phyloP scores from a whole-genome alignment of 2,797 vertebrate genomes.

The Anomalospiza imberbis region DNA sequence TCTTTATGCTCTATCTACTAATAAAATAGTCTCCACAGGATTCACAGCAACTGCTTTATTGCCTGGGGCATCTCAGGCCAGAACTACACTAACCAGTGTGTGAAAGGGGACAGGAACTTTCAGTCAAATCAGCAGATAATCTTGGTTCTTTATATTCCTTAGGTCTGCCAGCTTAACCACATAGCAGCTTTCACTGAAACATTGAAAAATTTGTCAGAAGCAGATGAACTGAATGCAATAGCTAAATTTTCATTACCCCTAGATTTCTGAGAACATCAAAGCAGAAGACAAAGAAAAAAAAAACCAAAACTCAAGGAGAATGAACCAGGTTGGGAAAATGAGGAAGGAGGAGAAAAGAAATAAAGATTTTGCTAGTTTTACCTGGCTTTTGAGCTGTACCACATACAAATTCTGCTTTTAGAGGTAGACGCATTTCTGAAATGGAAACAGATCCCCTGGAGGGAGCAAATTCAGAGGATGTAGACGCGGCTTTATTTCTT shows the following conservation, averaged over 20 bases:
- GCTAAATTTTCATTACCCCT: background rate
- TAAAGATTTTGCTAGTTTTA: conserved; percentile 46
- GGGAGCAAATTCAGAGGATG: conserved; percentile 61
- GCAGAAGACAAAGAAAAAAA: background rate
- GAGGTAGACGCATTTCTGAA: conserved; percentile 89
- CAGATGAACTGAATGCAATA: background rate
- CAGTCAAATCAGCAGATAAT: background rate
- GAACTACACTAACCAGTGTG: background rate
- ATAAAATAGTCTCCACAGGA: background rate
- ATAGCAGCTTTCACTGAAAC: background rate
- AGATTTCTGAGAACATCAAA: background rate
- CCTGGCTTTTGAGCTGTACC: conserved; percentile 86
- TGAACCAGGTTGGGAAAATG: background rate
- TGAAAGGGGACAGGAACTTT: background rate
- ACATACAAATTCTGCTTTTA: conserved; percentile 96
- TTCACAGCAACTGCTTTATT: background rate
- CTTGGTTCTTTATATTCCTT: background rate
- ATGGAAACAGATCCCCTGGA: conserved; percentile 88
- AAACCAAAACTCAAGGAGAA: background rate
- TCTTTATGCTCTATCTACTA: background rate
- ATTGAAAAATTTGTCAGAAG: background rate
- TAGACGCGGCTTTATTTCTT: conserved; percentile 61
- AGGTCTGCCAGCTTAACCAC: background rate
- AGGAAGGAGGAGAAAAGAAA: background rate
- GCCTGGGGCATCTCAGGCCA: background rate